phyloP scores from a whole-genome alignment of 64 coral and sea anemone species.

The Actinia equina region DNA sequence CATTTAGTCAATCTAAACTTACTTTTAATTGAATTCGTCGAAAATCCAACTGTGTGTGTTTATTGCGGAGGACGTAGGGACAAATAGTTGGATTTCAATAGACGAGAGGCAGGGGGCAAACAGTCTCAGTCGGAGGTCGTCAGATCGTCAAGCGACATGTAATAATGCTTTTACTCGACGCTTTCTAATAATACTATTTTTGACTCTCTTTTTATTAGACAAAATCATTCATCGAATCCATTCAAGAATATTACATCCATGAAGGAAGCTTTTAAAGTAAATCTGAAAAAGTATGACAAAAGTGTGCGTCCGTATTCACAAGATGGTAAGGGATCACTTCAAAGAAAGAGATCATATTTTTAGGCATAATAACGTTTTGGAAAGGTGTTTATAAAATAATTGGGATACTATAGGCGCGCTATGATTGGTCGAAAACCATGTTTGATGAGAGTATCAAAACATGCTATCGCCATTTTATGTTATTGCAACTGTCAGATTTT shows the following conservation, averaged over 20 bases:
- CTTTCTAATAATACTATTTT: background rate
- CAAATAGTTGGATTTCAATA: background rate
- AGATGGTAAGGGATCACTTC: background rate
- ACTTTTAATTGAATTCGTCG: background rate
- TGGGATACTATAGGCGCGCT: too few species aligned
- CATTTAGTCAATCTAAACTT: background rate
- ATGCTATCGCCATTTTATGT: too few species aligned
- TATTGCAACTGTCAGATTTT: too few species aligned
- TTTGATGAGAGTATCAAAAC: too few species aligned
- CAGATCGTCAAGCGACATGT: too few species aligned
- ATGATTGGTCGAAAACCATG: too few species aligned
- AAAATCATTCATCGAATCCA: background rate
- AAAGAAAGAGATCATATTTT: too few species aligned
- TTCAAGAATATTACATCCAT: conserved; percentile 6
- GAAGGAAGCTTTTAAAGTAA: background rate
- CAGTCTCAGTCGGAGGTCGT: background rate
- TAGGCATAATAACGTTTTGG: too few species aligned
- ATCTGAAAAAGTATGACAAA: conserved; percentile 18
- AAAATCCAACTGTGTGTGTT: background rate
- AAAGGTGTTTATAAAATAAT: too few species aligned
- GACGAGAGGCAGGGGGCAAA: background rate
- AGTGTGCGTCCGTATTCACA: conserved; percentile 17
- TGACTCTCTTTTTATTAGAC: background rate
- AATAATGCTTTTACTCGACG: background rate
- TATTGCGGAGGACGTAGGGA: background rate